Evolutionary conservation across 2,113 vertebrate species (phyloP), one percentile per base, ranked within the genome.

Genomic region (Scartelaos histophorus): DNA sequence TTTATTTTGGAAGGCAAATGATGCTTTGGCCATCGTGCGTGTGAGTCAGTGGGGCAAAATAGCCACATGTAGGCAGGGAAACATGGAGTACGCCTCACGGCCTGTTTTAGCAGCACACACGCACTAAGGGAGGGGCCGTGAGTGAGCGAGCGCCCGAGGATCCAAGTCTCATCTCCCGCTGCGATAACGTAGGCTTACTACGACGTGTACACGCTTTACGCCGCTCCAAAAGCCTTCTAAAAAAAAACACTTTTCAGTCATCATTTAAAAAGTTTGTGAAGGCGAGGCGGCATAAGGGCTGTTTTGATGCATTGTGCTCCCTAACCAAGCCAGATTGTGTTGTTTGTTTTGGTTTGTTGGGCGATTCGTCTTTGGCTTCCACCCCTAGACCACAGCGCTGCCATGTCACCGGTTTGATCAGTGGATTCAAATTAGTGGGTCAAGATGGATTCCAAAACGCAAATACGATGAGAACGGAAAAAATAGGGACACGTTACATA

Each of bases 41-140:
- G 71, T 85, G 86, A 82, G 34, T 88, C 83, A 88, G 67, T 19
- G 67, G n/a, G n/a, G 78, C 69, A 64, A 71, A 71, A 56, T 2
- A 0, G 71, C 0, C 81, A 81, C 71, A 76, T 76, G 83, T 51
- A 73, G 79, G 76, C 76, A 38, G 67, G 69, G 69, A 2, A 70
- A 34, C 25, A 17, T 70, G 53, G 47, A 1, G 5, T 73, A 87
- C 64, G 68, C 64, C 51, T 83, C 83, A 76, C 61, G 49, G 54
- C 46, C 62, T 67, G 21, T 74, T 77, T 75, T 67, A 75, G 75
- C 74, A 57, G 69, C 69, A 73, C 47, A 15, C 56, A 25, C n/a
- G n/a, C 49, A 45, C 57, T 0, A 53, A 65, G 35, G 61, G 53
- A 58, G 75, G 45, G n/a, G 61, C 1, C 61, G 56, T 53, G 17